phyloP scores from a whole-genome alignment of 2,113 vertebrate genomes.

The Limanda limanda region DNA sequence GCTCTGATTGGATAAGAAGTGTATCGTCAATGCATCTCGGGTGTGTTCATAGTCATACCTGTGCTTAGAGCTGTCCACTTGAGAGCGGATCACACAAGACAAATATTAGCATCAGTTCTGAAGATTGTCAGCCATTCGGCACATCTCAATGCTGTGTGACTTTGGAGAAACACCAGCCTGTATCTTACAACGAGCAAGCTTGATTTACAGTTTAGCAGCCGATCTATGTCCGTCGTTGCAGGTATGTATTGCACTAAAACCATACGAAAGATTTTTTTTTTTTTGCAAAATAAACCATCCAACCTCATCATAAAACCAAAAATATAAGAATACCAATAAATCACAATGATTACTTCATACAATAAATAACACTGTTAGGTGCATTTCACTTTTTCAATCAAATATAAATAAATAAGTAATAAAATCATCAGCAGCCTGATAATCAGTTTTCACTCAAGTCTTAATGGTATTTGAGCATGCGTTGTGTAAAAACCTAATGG shows the following conservation, averaged over 20 bases:
- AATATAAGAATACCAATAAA: background rate
- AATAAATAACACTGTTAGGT: background rate
- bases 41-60: too few species aligned
- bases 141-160: too few species aligned
- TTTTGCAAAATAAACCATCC: background rate
- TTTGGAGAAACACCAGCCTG: too few species aligned
- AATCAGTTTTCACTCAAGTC: background rate
- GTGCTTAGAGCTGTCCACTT: background rate
- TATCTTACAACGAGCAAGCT: too few species aligned
- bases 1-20: background rate
- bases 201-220: too few species aligned
- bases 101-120: background rate
- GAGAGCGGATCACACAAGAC: background rate
- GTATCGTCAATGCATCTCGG: too few species aligned
- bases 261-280: background rate
- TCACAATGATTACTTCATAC: background rate
- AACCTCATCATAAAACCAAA: background rate
- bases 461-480: background rate
- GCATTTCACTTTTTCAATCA: background rate
- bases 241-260: too few species aligned
- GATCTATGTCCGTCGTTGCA: too few species aligned
- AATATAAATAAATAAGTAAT: background rate
- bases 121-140: too few species aligned
- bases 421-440: background rate
- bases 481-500: constrained; percentile 21